A percentile compares a stretch with the other conserved stretches of the same genome.
Evolutionary conservation across 2,888 invertebrate species (phyloP).

Genomic region (Meta bourneti): DNA sequence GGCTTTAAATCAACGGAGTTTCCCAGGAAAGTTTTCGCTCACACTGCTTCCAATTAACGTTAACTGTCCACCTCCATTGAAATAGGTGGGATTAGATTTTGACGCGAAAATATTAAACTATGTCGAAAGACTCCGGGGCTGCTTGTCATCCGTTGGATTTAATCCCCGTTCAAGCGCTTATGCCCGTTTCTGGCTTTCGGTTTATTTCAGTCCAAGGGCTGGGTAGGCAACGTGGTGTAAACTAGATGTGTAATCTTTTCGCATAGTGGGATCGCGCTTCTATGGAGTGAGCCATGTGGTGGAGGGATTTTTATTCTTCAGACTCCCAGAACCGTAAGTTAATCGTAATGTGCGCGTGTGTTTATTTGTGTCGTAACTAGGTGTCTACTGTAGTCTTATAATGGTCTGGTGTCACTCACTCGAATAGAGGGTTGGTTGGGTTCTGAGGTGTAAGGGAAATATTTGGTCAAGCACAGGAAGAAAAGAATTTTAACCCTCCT

Average conservation of each 20-base stretch:
- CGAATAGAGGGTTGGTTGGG: too few relatives aligned
- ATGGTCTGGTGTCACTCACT: too few relatives aligned
- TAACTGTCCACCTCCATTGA: conserved; percentile 15
- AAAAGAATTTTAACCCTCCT: too few relatives aligned
- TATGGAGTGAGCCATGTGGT: too few relatives aligned
- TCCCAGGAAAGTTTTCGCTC: neutral
- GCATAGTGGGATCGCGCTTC: neutral
- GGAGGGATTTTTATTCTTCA: too few relatives aligned
- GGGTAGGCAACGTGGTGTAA: neutral
- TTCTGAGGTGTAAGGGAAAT: too few relatives aligned
- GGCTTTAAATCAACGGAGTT: conserved; percentile 1
- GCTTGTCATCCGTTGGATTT: neutral
- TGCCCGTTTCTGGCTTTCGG: neutral
- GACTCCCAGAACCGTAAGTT: too few relatives aligned
- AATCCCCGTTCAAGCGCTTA: conserved; percentile 2
- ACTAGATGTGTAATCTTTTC: neutral
- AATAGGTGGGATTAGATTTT: conserved; percentile 21
- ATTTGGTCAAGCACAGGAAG: too few relatives aligned
- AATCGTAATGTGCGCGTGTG: too few relatives aligned
- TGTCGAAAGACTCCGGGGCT: neutral
- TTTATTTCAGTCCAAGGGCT: neutral
- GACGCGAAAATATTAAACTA: conserved; percentile 39
- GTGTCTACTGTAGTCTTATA: too few relatives aligned
- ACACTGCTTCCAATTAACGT: conserved; percentile 30
- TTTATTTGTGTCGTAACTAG: too few relatives aligned